Conservation (phyloP, 2,888 invertebrate genomes). For the Unio pictorum region DNA sequence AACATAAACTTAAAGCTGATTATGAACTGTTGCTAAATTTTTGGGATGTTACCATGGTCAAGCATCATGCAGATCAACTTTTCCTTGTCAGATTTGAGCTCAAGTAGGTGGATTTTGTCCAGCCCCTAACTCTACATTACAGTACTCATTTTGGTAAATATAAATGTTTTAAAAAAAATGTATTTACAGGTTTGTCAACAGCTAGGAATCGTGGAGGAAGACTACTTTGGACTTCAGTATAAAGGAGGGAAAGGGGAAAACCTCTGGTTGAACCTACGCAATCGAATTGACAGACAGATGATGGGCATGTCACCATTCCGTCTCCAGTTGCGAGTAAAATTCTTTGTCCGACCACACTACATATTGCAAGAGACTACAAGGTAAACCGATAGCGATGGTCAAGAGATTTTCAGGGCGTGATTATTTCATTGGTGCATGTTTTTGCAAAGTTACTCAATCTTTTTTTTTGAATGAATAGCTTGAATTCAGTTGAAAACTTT, state of each 20-base stretch:
- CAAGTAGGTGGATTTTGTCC: no score
- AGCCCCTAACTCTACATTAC: no score
- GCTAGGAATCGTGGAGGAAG: constrained; percentile 81
- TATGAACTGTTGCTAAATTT: no score
- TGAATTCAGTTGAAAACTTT: no score
- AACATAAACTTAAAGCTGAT: no score
- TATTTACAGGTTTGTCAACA: constrained; percentile 83
- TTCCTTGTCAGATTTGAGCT: no score
- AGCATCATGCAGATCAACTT: no score
- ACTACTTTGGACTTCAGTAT: constrained; percentile 90
- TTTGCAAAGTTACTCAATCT: no score
- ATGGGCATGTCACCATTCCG: constrained; percentile 79
- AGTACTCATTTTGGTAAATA: no score
- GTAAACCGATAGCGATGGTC: constrained; percentile 65
- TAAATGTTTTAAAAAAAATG: not conserved
- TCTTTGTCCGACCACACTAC: constrained; percentile 92
- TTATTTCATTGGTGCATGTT: no score
- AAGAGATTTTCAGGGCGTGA: not conserved
- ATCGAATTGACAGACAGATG: constrained; percentile 82
- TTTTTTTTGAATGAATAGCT: no score
- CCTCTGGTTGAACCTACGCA: constrained; percentile 89
- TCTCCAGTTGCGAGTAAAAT: constrained; percentile 85
- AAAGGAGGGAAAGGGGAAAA: constrained; percentile 80
- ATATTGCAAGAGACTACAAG: constrained; percentile 88
- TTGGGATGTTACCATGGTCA: no score